Conservation (phyloP, 2,113 vertebrate species). For the Takifugu flavidus region DNA sequence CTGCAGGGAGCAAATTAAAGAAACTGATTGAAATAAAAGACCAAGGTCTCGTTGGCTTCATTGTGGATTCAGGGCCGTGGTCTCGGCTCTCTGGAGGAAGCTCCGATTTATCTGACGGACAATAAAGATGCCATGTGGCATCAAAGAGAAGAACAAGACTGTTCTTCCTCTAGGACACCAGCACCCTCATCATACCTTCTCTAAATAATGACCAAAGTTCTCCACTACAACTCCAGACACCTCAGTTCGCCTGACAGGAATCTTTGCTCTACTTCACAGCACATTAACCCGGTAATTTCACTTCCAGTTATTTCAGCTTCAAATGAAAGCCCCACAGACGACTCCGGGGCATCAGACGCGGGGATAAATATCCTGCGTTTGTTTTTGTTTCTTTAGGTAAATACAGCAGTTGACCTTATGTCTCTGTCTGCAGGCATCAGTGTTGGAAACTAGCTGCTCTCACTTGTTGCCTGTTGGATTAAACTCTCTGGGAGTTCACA, state of each 20-base stretch:
- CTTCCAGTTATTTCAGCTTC: slow-evolving; percentile 35
- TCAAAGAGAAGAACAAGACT: too few species aligned
- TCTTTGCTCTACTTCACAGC: slow-evolving; percentile 24
- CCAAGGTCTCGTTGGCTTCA: too few species aligned
- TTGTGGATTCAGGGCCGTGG: too few species aligned
- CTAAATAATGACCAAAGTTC: not conserved
- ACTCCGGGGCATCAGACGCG: too few species aligned
- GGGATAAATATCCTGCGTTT: not conserved
- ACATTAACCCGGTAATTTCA: slow-evolving; percentile 15
- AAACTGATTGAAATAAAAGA: not conserved
- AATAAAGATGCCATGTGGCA: too few species aligned
- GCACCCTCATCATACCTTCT: not conserved
- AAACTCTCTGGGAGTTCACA: slow-evolving; percentile 44
- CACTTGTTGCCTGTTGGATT: slow-evolving; percentile 32
- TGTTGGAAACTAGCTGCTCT: slow-evolving; percentile 4
- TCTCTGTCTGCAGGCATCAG: slow-evolving; percentile 19
- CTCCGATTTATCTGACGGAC: too few species aligned
- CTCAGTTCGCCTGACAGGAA: slow-evolving; percentile 3
- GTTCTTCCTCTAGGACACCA: not conserved
- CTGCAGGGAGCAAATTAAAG: slow-evolving; percentile 13
- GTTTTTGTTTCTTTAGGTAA: too few species aligned
- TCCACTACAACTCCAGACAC: slow-evolving; percentile 6
- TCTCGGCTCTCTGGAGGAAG: too few species aligned
- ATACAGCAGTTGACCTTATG: slow-evolving; percentile 1
- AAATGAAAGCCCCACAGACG: not conserved